These are phyloP conservation scores for Nomia melanderi DNA, from an alignment of 1,140 invertebrate species.

Conservation along the genomic window DNA sequence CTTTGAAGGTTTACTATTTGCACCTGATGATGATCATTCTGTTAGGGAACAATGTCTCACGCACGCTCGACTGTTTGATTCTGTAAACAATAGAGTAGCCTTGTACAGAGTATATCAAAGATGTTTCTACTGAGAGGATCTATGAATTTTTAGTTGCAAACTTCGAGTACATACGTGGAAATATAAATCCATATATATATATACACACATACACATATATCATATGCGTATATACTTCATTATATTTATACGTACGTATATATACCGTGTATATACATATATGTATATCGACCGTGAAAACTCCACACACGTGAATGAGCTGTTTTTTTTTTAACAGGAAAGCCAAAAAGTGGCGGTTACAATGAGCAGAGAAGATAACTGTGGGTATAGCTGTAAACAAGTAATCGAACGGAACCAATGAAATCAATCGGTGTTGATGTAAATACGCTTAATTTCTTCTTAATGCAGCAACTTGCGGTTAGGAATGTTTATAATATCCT, in stretches of 20 bases:
- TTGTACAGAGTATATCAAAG: conserved; percentile 2
- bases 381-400: conserved; percentile 23
- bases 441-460: conserved; percentile 13
- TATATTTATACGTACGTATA: conserved; percentile 32
- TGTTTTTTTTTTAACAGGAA: conserved; percentile 27
- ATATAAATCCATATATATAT: conserved; percentile 34
- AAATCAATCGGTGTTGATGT: conserved; percentile 21
- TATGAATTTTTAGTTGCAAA: not conserved
- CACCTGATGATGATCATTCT: not conserved
- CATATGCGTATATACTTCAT: conserved; percentile 14
- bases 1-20: not conserved
- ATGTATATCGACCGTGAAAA: conserved; percentile 37
- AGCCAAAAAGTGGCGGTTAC: conserved; percentile 39
- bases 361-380: conserved; percentile 41
- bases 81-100: conserved; percentile 4
- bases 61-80: not conserved
- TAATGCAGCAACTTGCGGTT: conserved; percentile 21
- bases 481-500: conserved; percentile 55
- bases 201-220: too few relatives aligned
- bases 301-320: conserved; percentile 19
- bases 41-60: not conserved
- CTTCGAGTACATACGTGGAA: not conserved
- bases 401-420: conserved; percentile 1
- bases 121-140: not conserved
- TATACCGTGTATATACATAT: conserved; percentile 12